Evolutionary conservation across 2,113 vertebrate species (phyloP).

Genomic region (Indicator maculatus): DNA sequence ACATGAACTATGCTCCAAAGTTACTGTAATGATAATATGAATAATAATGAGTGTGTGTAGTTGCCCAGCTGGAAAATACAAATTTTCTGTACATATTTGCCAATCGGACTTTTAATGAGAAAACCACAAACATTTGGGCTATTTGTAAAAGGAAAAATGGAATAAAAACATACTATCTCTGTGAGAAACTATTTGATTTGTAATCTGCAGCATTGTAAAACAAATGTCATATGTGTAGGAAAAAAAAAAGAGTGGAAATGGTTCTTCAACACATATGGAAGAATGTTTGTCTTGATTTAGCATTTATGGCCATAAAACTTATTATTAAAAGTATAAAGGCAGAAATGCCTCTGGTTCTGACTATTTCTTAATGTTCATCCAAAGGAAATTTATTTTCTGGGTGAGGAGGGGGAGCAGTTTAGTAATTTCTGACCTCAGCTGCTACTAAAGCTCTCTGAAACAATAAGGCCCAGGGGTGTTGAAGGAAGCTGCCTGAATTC

Average conservation of each 20-base stretch:
- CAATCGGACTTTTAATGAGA: slow-evolving; percentile 77
- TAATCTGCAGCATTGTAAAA: slow-evolving; percentile 72
- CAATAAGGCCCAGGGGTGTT: slow-evolving; percentile 67
- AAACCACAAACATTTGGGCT: slow-evolving; percentile 75
- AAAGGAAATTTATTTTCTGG: slow-evolving; percentile 68
- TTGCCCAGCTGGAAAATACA: slow-evolving; percentile 77
- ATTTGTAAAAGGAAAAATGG: slow-evolving; percentile 73
- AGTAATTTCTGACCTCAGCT: slow-evolving; percentile 75
- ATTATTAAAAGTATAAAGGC: slow-evolving; percentile 68
- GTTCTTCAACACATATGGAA: slow-evolving; percentile 53
- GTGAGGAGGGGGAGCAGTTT: slow-evolving; percentile 47
- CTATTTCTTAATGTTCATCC: slow-evolving; percentile 67
- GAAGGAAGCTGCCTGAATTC: slow-evolving; percentile 77
- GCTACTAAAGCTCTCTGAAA: slow-evolving; percentile 74
- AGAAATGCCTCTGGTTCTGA: slow-evolving; percentile 66
- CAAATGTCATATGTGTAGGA: slow-evolving; percentile 36
- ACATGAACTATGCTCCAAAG: background rate
- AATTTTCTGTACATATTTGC: slow-evolving; percentile 68
- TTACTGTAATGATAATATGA: slow-evolving; percentile 54
- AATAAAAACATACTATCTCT: slow-evolving; percentile 71
- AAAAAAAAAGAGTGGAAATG: slow-evolving; percentile 38
- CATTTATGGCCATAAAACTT: slow-evolving; percentile 69
- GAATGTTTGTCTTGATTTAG: slow-evolving; percentile 57
- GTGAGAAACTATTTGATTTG: slow-evolving; percentile 67
- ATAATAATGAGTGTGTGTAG: slow-evolving; percentile 70